Evolutionary conservation across 2,888 invertebrate genomes (phyloP), one percentile per base, ranked within the genome.

Genomic region (Molanna angustata): DNA sequence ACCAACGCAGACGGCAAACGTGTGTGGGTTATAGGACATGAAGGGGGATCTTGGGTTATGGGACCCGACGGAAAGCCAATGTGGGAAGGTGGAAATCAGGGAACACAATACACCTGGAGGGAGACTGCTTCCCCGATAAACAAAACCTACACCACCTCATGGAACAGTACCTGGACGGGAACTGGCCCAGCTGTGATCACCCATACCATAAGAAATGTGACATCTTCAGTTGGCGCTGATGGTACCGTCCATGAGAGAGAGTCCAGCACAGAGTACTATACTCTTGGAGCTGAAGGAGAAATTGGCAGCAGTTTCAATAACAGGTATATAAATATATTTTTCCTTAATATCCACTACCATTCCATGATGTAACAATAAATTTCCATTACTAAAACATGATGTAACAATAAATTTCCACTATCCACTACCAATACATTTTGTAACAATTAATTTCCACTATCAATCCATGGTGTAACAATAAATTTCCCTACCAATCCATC

Each of bases 251-350:
- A 74, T 61, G 68, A 64, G 0, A 62, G 72, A 2, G 80, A 80
- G 61, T 70, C 69, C 1, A 79, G 79, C 58, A 79, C 80, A 0
- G 79, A 80, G 54, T 77, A 73, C 57, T 70, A 69, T 27, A 67
- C 66, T 7, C 63, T 75, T 51, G 76, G 74, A 16, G 73, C 69
- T 19, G 74, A 75, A 61, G 76, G 75, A 2, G 74, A 75, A 65
- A 65, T 67, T 60, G 74, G 74, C 33, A 73, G 74, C 61, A 73
- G 74, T 17, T 76, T 73, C 54, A 70, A 54, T 44, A 61, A 72
- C 61, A 65, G 63, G 76, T 76, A 65, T 70, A 17, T 11, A n/a
- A n/a, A n/a, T n/a, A n/a, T n/a, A n/a, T n/a, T n/a, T n/a, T n/a
- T n/a, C n/a, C n/a, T n/a, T n/a, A n/a, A n/a, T n/a, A n/a, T n/a